Base-by-base conservation (phyloP, 1,140 invertebrate genomes). In the Dreissena rostriformis region DNA sequence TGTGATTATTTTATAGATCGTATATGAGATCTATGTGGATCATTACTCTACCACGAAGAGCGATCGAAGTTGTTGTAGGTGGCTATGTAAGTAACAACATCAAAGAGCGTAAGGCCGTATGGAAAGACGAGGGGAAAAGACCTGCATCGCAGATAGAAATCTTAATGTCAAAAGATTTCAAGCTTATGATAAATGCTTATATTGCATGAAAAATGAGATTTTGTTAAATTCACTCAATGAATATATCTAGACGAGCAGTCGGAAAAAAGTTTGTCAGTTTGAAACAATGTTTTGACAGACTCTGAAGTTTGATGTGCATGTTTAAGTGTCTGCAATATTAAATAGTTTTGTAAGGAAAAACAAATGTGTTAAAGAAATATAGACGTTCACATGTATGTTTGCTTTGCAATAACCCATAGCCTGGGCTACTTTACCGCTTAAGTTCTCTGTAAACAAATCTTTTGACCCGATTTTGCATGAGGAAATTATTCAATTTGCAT, bases 131-230 rank as follows among this genome's bases (percentile, higher is more conserved):
- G n/a, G 10, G 22, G 51, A 74, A 72, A 82, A 82, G 53, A 75
- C 74, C 55, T 61, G 72, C 74, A 55, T 26, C n/a, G 39, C 39
- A 39, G 80, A 82, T 82, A 82, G 39, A 19, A 28, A 82, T 82
- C 80, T 82, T 74, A 82, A 82, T 75, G 80, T 75, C 61, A 66
- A 68, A 67, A 65, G 53, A 65, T 71, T 73, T 75, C 49, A 29
- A 75, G 80, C 63, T 75, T 74, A 8, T 82, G 80, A 82, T 82
- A 82, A 75, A 82, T 82, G 71, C 49, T 28, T 79, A 66, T 82
- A 52, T 72, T 67, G 80, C 70, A 65, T 82, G 80, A 82, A 82
- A 82, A 82, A 82, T 82, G 80, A 74, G 80, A 66, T 75, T 82
- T 70, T 68, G 39, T 39, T 39, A 39, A 39, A 8, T 39, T 39